Percentiles rank a stretch among this genome's conserved stretches.
These are phyloP conservation scores for Augochlorella aurata DNA, from an alignment of 2,888 invertebrate species.

Conservation along the genomic window DNA sequence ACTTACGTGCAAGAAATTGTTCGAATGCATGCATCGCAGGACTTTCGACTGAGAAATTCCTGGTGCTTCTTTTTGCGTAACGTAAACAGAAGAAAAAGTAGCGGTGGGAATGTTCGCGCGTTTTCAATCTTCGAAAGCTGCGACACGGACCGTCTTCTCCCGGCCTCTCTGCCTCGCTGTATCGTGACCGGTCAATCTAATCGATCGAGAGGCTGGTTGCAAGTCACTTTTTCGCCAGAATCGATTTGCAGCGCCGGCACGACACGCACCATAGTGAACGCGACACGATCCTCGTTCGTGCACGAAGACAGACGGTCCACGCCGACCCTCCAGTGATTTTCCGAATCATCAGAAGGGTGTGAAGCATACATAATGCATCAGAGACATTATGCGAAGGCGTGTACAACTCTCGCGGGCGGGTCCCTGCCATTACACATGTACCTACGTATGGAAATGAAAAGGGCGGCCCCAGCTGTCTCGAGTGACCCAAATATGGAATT, in stretches of 20 bases:
- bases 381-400: conserved; percentile 71
- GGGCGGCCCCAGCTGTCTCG: conserved; percentile 27
- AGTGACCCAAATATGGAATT: conserved; percentile 71
- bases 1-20: too few relatives aligned
- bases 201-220: conserved; percentile 34
- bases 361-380: conserved; percentile 74
- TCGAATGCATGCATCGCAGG: too few relatives aligned
- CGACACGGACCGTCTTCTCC: neutral
- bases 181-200: conserved; percentile 41
- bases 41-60: too few relatives aligned
- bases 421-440: conserved; percentile 70
- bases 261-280: conserved; percentile 47
- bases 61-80: too few relatives aligned
- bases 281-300: conserved; percentile 56
- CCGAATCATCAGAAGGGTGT: conserved; percentile 73
- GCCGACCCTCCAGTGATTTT: conserved; percentile 66
- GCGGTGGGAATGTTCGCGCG: neutral
- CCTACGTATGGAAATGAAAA: conserved; percentile 67
- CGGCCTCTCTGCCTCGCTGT: neutral
- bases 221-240: conserved; percentile 45
- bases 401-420: conserved; percentile 61
- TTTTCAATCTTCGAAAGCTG: neutral
- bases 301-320: conserved; percentile 53
- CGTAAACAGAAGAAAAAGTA: neutral
- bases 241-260: conserved; percentile 46